Evolutionary conservation across 2,888 invertebrate species (phyloP).

Genomic region (Ennomos erosarius): DNA sequence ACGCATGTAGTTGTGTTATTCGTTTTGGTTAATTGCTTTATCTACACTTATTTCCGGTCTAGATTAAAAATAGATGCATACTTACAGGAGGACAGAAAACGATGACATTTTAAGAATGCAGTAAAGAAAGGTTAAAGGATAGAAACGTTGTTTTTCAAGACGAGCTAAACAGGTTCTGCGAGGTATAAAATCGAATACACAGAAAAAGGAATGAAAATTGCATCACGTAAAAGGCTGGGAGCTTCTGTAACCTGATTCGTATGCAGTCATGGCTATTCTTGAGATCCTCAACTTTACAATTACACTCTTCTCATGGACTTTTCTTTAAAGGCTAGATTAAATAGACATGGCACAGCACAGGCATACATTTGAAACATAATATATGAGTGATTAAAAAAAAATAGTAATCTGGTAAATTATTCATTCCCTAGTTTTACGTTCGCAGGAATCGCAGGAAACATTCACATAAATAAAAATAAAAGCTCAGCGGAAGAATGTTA

Average conservation of each 20-base stretch:
- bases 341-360: too few species aligned
- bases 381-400: too few species aligned
- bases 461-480: too few species aligned
- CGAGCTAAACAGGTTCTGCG: constrained; percentile 21
- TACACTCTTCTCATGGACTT: background rate
- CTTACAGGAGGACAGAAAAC: background rate
- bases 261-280: constrained; percentile 10
- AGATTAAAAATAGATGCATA: too few species aligned
- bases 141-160: constrained; percentile 12
- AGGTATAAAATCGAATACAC: constrained; percentile 18
- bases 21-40: too few species aligned
- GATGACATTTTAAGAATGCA: constrained; percentile 9
- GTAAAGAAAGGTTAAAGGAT: constrained; percentile 15
- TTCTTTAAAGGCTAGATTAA: background rate
- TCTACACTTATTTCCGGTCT: too few species aligned
- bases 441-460: too few species aligned
- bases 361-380: too few species aligned
- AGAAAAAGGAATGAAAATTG: constrained; percentile 28
- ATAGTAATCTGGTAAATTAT: too few species aligned
- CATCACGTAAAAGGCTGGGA: constrained; percentile 26
- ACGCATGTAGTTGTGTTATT: too few species aligned
- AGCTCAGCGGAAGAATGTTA: too few species aligned
- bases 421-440: too few species aligned
- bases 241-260: constrained; percentile 13
- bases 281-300: background rate